phyloP scores from a whole-genome alignment of 30 jellyfish, hydroid and myxozoan species.

The Cassiopea xamachana region DNA sequence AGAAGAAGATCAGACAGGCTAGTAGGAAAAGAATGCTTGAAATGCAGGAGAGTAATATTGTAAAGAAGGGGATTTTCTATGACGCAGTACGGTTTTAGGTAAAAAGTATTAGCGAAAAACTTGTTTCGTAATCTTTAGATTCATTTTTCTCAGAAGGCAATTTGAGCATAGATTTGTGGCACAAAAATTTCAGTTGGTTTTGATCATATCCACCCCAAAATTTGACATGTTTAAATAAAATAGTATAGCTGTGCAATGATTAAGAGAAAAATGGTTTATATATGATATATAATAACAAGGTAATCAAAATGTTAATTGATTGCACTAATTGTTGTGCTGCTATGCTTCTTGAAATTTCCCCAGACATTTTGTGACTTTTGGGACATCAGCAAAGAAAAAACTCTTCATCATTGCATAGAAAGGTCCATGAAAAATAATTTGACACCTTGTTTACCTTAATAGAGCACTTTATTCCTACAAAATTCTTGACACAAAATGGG shows the following conservation, averaged over 20 bases:
- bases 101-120: not conserved
- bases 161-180: not conserved
- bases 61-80: slow-evolving; percentile 1
- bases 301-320: not conserved
- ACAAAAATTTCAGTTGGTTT: not conserved
- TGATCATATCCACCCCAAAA: not conserved
- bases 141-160: not conserved
- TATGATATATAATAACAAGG: not conserved
- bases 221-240: not conserved
- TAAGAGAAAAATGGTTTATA: not conserved
- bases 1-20: slow-evolving; percentile 27
- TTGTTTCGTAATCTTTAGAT: not conserved
- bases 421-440: not conserved
- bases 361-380: no score
- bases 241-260: slow-evolving; percentile 7
- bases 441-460: slow-evolving; percentile 3
- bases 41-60: not conserved
- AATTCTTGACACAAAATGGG: not conserved
- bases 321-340: not conserved
- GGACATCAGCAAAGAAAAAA: not conserved
- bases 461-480: not conserved
- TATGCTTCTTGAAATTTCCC: not conserved
- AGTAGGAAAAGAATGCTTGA: slow-evolving; percentile 28
- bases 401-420: slow-evolving; percentile 14
- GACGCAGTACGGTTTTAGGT: slow-evolving; percentile 11